Conservation (phyloP, 2,797 vertebrate species). For the Tympanoctomys barrerae region DNA sequence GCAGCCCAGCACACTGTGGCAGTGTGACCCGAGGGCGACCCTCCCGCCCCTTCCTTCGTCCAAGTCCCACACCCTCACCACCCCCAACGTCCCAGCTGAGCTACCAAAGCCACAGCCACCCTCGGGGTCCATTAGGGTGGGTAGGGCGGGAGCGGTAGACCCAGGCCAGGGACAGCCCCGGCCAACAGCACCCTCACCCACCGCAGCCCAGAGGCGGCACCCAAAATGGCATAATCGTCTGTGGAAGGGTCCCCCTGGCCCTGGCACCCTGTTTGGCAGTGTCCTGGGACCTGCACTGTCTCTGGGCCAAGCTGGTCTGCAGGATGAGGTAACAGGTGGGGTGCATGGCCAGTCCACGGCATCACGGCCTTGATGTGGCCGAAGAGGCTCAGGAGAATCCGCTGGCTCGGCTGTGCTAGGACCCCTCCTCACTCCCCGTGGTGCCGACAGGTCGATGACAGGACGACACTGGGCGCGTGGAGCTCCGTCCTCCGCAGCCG, state of each 20-base stretch:
- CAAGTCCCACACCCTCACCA: neutral
- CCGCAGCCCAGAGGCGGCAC: too few species aligned
- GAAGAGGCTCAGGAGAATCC: constrained; percentile 6
- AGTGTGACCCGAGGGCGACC: too few species aligned
- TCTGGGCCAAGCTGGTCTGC: neutral
- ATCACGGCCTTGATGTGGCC: neutral
- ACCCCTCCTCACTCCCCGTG: constrained; percentile 32
- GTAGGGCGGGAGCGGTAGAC: neutral
- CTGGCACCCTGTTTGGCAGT: neutral
- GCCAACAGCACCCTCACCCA: too few species aligned
- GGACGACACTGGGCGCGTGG: neutral
- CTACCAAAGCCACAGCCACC: too few species aligned
- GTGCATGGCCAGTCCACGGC: neutral
- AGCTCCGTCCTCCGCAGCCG: constrained; percentile 44
- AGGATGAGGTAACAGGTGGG: neutral
- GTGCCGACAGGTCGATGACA: neutral
- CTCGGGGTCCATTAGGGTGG: neutral
- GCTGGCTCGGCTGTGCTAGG: neutral
- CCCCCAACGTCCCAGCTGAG: neutral
- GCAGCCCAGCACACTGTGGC: neutral
- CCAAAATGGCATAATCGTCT: neutral
- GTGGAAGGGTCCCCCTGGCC: neutral
- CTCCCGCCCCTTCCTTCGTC: too few species aligned
- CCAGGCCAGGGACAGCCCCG: neutral
- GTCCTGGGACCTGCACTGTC: neutral